Evolutionary conservation across 2,888 invertebrate species (phyloP), one percentile per base, ranked within the genome.

Genomic region (Chromoteleia sp.): DNA sequence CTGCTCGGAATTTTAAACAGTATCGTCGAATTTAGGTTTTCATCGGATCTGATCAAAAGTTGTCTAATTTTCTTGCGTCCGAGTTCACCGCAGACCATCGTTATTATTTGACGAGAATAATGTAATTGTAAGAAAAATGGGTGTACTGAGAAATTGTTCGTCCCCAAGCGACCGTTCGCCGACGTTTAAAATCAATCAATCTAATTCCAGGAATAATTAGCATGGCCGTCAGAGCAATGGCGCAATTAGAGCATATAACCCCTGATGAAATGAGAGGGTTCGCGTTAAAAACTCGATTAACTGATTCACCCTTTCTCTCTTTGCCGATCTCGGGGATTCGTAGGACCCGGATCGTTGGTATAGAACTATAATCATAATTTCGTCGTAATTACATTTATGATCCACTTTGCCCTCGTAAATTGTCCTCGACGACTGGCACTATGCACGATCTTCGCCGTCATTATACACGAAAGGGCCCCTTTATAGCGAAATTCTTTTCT

Each of bases 341-440:
- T 79, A 71, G 77, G 58, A 78, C 25, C 73, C 15, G 21, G 45
- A 67, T 61, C 67, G 59, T 50, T 80, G 74, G 85, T 85, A 86
- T 88, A 87, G 87, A 87, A 89, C 86, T 89, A 89, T 90, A 89
- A 90, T 89, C 90, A 90, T 89, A 88, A 90, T 90, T 89, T 87
- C 87, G 86, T 85, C 87, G 85, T 90, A 90, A 90, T 90, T 90
- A 90, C 89, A 90, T 90, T 90, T 90, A 90, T 88, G 90, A 89
- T 87, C 89, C 89, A 90, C 87, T 90, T 90, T 90, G 87, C 85
- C 86, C 89, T 89, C 89, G 89, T 89, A 90, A 90, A 90, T 90
- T 89, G 89, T 89, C 87, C 87, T 86, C 87, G 86, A 88, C 87
- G 86, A 87, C 85, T 81, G 83, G 80, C 82, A 84, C 84, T 86